Conservation (phyloP, 1,140 invertebrate species). For the Drosophila mojavensis region DNA sequence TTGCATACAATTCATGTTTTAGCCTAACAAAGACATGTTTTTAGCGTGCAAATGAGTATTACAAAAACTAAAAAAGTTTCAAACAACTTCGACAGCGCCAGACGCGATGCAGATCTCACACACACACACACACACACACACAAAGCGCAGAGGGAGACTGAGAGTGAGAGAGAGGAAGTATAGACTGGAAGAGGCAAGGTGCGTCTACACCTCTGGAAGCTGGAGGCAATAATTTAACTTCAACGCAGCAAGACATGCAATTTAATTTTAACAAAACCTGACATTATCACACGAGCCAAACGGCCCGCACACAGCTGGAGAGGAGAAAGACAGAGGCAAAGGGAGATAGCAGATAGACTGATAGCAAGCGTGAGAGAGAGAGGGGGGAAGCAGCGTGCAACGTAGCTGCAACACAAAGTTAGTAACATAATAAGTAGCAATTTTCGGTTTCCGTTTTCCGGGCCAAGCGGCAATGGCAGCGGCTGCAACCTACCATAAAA, state of each 20-base stretch:
- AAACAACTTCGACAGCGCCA: not conserved
- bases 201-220: slow-evolving; percentile 57
- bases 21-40: no score
- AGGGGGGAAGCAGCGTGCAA: slow-evolving; percentile 4
- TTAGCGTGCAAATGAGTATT: not conserved
- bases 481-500: slow-evolving; percentile 78
- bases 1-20: no score
- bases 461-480: slow-evolving; percentile 44
- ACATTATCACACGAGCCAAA: slow-evolving; percentile 79
- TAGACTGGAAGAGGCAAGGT: not conserved
- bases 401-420: slow-evolving; percentile 73
- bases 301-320: slow-evolving; percentile 3
- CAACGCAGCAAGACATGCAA: slow-evolving; percentile 80
- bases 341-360: not conserved
- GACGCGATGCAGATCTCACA: not conserved
- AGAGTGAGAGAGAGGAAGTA: no score
- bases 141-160: not conserved
- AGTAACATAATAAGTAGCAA: slow-evolving; percentile 82
- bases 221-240: slow-evolving; percentile 77
- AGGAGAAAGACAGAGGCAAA: not conserved
- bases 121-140: not conserved
- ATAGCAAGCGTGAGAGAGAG: not conserved
- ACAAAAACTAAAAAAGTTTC: not conserved
- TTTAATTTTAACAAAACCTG: slow-evolving; percentile 83
- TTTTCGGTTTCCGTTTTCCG: slow-evolving; percentile 82